Evolutionary conservation across 2,797 vertebrate genomes (phyloP), one percentile per base, ranked within the genome.

Genomic region (Euphonia xanthogaster): DNA sequence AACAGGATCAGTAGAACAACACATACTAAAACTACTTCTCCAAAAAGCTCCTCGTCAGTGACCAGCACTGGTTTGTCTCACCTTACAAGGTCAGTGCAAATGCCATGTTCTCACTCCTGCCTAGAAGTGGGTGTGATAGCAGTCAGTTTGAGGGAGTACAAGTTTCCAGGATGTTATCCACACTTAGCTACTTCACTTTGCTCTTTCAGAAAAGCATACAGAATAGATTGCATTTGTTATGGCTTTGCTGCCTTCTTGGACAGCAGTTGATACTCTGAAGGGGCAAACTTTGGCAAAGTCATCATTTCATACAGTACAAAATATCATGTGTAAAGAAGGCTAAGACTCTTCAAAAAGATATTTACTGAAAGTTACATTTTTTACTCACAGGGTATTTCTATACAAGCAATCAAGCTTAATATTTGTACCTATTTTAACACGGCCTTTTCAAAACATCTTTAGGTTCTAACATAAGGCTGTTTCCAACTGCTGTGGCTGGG

Each of bases 401-500:
- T 72, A 42, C 22, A 20, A 82, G 40, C 22, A 42, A 22, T 20
- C 10, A 37, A 72, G 23, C 14, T 87, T 70, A 72, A 66, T 44
- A 79, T 37, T 58, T 85, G 31, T 30, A 21, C 33, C 6, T 66
- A 8, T 62, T 79, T 85, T 82, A 54, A 75, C 31, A 24, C 0
- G 42, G 31, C 7, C 24, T 75, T 91, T 87, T 53, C 30, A 72
- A 92, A 80, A 78, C 2, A 3, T 30, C 55, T 63, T 89, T 76
- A 12, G 12, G 25, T 82, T 35, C 62, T 57, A 30, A 30, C 0
- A 4, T 16, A 28, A 0, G 1, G n/a, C 55, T 54, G 24, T n/a
- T 65, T 31, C 37, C 21, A 39, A 11, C 60, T 73, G 68, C 79
- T 73, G 51, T 25, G 23, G 45, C 83, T 7, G 2, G 44, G 61